phyloP scores from a whole-genome alignment of 30 jellyfish, hydroid and myxozoan genomes.

The Aurelia aurita complex sp. Pacific region DNA sequence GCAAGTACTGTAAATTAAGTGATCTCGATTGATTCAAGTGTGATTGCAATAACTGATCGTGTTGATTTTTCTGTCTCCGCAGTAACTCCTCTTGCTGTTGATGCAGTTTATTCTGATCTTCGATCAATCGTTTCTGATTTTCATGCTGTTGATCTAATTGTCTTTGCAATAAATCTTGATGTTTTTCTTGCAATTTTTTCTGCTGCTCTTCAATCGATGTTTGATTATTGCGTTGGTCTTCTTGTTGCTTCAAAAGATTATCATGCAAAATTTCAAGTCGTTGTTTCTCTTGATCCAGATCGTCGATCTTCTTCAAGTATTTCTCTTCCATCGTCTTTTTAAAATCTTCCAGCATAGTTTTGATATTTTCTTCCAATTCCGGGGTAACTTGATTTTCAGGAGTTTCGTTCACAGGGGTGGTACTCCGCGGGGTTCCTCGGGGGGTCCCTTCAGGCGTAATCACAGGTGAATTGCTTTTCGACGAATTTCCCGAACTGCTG shows the following conservation, averaged over 20 bases:
- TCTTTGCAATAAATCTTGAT: conserved; percentile 58
- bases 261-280: conserved; percentile 55
- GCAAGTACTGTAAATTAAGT: conserved; percentile 39
- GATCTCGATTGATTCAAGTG: conserved; percentile 54
- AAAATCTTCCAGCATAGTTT: conserved; percentile 53
- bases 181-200: conserved; percentile 70
- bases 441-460: conserved; percentile 60
- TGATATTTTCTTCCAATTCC: conserved; percentile 27
- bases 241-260: conserved; percentile 42
- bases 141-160: conserved; percentile 74
- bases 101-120: conserved; percentile 62
- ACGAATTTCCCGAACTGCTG: conserved; percentile 24
- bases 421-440: conserved; percentile 9
- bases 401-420: conserved; percentile 11
- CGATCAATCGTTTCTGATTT: conserved; percentile 35
- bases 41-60: conserved; percentile 57
- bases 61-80: conserved; percentile 59
- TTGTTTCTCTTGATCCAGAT: conserved; percentile 56
- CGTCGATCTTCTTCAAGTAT: conserved; percentile 51
- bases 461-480: conserved; percentile 30
- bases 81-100: conserved; percentile 66
- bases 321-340: conserved; percentile 66
- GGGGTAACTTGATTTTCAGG: conserved; percentile 1
- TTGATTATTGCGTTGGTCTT: conserved; percentile 49
- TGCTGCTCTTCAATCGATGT: conserved; percentile 47